Base-by-base conservation (phyloP, 2,888 invertebrate genomes). In the Linnaemya tessellans region DNA sequence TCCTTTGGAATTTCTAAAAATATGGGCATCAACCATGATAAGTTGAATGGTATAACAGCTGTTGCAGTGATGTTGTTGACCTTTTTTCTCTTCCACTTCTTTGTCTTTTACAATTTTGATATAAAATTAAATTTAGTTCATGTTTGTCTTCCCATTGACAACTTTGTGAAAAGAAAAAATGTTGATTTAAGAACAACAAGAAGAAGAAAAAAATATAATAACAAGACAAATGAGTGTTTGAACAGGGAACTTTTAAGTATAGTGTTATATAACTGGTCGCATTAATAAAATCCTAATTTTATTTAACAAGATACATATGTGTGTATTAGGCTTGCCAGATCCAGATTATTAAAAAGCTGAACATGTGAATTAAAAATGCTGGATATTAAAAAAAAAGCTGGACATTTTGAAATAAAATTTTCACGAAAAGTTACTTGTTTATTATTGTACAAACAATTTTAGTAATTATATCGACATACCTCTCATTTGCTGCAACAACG, bases 91-190 rank as follows among this genome's bases (percentile, higher is more conserved):
- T 54, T 38, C 11, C 46, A 58, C 11, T 38, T 35, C 1, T 41
- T 49, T n/a, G 38, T 70, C 38, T n/a, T 43, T 38, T 62, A 41
- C 18, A 84, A 49, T 68, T 78, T 78, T 70, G 62, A 79, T 60
- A 25, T 68, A 79, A 79, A 80, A 80, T 75, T 70, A 75, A 75
- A 84, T 84, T 84, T 84, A 77, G 84, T 84, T 60, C 80, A 84
- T 67, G 75, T 80, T 80, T 75, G 65, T 71, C 71, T 65, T 64
- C 65, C 51, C 62, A 84, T 80, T 84, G 80, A 84, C 80, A 80
- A 77, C 75, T 84, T 64, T 80, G 80, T 71, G 75, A 84, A 75
- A 60, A 13, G 30, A 60, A 46, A 77, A 30, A 10, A 65, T 41
- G 25, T 25, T 51, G 22, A 51, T 30, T 43, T 54, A n/a, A 49